Conservation (phyloP, 2,888 invertebrate genomes). For the Caenorhabditis uteleia region DNA sequence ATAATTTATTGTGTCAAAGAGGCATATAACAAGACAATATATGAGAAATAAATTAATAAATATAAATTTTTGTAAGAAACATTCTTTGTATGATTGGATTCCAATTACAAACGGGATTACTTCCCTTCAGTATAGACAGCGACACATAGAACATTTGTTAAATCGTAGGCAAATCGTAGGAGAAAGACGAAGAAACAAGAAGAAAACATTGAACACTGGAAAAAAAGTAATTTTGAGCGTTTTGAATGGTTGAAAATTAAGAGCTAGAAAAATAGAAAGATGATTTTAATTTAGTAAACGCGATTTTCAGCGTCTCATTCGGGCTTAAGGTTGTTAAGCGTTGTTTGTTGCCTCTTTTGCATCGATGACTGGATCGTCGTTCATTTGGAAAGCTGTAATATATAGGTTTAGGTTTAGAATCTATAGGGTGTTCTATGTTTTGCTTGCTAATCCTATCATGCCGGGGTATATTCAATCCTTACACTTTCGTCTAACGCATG, state of each 20-base stretch:
- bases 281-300: slow-evolving; percentile 12
- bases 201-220: slow-evolving; percentile 3
- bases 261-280: slow-evolving; percentile 29
- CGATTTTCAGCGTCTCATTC: slow-evolving; percentile 13
- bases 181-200: slow-evolving; percentile 1
- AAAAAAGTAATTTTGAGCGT: not conserved
- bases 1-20: too few species aligned
- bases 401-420: not conserved
- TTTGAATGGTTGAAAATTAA: not conserved
- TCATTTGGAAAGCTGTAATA: slow-evolving; percentile 46
- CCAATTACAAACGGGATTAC: too few species aligned
- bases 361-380: slow-evolving; percentile 42
- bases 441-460: not conserved
- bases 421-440: slow-evolving; percentile 1
- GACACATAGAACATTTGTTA: too few species aligned
- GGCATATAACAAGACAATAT: too few species aligned
- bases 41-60: too few species aligned
- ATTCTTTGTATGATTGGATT: too few species aligned
- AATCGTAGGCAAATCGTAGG: not conserved
- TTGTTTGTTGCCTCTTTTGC: slow-evolving; percentile 22
- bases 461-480: slow-evolving; percentile 8
- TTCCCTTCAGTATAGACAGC: too few species aligned
- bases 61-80: too few species aligned
- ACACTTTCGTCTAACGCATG: slow-evolving; percentile 54
- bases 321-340: slow-evolving; percentile 10